Base-by-base conservation (phyloP, 2,888 invertebrate species). In the Isoperla grammatica region DNA sequence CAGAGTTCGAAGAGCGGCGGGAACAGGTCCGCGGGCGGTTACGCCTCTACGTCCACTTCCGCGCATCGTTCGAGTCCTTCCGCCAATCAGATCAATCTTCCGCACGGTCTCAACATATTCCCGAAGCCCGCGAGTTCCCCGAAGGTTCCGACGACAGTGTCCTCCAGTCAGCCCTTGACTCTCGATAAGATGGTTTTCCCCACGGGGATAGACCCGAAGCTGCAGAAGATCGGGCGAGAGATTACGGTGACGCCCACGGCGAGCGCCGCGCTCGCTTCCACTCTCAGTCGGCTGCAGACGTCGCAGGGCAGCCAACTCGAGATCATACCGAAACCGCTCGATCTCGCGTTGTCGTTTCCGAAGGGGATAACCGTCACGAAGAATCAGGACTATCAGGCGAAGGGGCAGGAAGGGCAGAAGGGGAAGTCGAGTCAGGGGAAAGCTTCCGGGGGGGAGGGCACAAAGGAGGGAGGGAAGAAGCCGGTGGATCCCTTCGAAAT, bases 311-410 rank as follows among this genome's bases (percentile, higher is more conserved):
- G 4, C 45, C 13, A 17, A 2, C 11, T 9, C 4, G 19, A 45
- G 45, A 45, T 45, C 19, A 19, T 19, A 2, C 15, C 53, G 39
- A 37, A 37, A 13, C 53, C 53, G 11, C 20, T 53, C 11, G 53
- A 53, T 15, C 53, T 53, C 3, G 53, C 53, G 8, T 4, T 29
- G 4, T 17, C 53, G 3, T 17, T 53, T 9, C 53, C 37, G 5
- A 37, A 39, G 17, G 39, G 53, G 11, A 53, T 53, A 1, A 53
- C 53, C 13, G 17, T 53, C 9, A 53, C 53, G 11, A 53, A 29
- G 29, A 29, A 29, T 29, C 29, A 29, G 29, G 29, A 29, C 29
- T 29, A 29, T 8, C 29, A 29, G 8, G 5, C 29, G 29, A 4
- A 29, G 29, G n/a, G n/a, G n/a, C n/a, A n/a, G n/a, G n/a, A n/a